A percentile compares a stretch with the other conserved stretches of the same genome.
Evolutionary conservation across 2,888 invertebrate genomes (phyloP).

Genomic region (Endomychus coccineus): DNA sequence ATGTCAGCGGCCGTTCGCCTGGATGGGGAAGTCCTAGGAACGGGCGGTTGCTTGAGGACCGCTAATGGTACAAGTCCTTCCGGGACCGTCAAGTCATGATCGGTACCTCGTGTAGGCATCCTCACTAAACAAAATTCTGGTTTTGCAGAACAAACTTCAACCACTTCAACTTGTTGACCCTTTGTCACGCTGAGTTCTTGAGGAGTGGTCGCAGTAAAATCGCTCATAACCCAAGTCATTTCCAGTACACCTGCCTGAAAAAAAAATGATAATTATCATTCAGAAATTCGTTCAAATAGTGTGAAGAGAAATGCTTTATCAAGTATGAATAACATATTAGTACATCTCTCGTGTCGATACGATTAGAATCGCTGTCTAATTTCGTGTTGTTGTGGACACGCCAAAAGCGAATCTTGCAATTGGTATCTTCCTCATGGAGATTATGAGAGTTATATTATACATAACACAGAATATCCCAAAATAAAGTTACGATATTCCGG

Average conservation of each 20-base stretch:
- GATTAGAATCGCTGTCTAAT: too few relatives aligned
- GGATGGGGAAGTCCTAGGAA: conserved; percentile 52
- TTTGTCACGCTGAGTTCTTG: conserved; percentile 79
- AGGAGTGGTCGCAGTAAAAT: conserved; percentile 69
- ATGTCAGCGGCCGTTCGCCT: conserved; percentile 41
- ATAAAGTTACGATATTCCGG: too few relatives aligned
- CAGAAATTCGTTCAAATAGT: too few relatives aligned
- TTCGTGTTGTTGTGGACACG: too few relatives aligned
- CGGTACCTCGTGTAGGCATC: conserved; percentile 48
- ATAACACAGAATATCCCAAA: too few relatives aligned
- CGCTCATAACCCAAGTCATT: conserved; percentile 87
- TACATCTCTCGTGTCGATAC: too few relatives aligned
- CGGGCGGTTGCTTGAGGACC: conserved; percentile 69
- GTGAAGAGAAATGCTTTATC: too few relatives aligned
- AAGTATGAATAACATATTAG: too few relatives aligned
- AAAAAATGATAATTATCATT: too few relatives aligned
- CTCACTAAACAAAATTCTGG: conserved; percentile 67
- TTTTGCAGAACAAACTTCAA: conserved; percentile 66
- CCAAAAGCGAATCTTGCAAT: too few relatives aligned
- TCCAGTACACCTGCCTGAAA: conserved; percentile 71
- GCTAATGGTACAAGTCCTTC: conserved; percentile 77
- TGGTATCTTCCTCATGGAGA: too few relatives aligned
- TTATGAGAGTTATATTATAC: too few relatives aligned
- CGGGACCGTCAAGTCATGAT: conserved; percentile 47
- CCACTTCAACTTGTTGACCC: conserved; percentile 90